Base-by-base conservation (phyloP, 2,888 invertebrate genomes). In the Drosophila nigritarsus region DNA sequence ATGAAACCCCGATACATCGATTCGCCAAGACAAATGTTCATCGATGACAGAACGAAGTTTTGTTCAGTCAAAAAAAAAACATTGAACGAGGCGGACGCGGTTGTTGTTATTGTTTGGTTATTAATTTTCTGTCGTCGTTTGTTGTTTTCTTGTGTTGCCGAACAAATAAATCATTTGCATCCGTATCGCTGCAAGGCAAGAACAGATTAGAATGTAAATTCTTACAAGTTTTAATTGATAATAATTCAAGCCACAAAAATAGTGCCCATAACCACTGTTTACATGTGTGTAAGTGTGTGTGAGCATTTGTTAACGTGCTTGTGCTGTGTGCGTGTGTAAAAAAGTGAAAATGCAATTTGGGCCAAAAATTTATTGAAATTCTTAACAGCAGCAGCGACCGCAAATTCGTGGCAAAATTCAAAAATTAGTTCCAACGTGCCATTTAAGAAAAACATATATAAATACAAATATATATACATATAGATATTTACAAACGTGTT, bases 261-360 rank as follows among this genome's bases (percentile, higher is more conserved):
- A 62, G 20, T 36, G 48, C 29, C 27, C 30, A 18, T 55, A 29
- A n/a, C n/a, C 15, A 34, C 51, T 34, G 62, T 34, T 48, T 45
- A 51, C 36, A 42, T 34, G 50, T 20, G 64, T 38, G 50, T 34
- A 36, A 50, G 53, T 54, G 50, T 34, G 55, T 50, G 65, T 55
- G 27, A 54, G 65, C 40, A 45, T 59, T 74, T 24, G n/a, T 55
- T 55, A 29, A 55, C 29, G 38, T n/a, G 38, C 27, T 64, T 68
- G 63, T 61, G 59, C 27, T 45, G 54, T 29, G 38, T 45, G 45
- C 15, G 30, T 58, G 63, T 75, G 72, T 80, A 66, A 73, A 83
- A 82, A 83, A 86, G 75, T 83, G 83, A 87, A 86, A 86, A 83
- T 78, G 73, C 78, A 73, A 86, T 86, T 86, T 72, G 56, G 87